Base-by-base conservation (phyloP, 2,113 vertebrate species). In the Rattus norvegicus region DNA sequence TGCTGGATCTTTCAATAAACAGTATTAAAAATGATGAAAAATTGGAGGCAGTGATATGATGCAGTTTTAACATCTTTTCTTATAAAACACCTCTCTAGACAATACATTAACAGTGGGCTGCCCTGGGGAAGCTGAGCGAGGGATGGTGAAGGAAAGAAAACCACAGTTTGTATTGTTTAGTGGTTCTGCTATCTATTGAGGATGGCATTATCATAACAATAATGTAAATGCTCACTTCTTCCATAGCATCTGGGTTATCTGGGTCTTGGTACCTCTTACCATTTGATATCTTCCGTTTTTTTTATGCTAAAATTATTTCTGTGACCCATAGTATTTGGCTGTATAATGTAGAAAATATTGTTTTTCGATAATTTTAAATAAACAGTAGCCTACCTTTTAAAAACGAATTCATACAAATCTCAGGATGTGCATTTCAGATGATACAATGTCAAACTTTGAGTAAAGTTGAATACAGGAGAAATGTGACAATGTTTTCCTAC, bases 401-500 rank as follows among this genome's bases (percentile, higher is more conserved):
- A 76, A 63, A 7, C 67, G 20, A 14, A 19, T 86, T 65, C 28
- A 85, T 70, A 26, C n/a, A 72, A 76, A 72, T 92, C 81, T 20
- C 17, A 72, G 52, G 52, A 52, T 4, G 56, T 20, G 52, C 90
- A 22, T 20, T 89, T 47, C 26, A 77, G 79, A 93, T 80, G 52
- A 13, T 73, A 33, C 2, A 83, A 43, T 72, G 2, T 91, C 14
- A 83, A 91, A 81, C 36, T 67, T 73, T 86, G 65, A 81, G 77
- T 88, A 93, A 83, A 90, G 9, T 77, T 93, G 59, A n/a, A 63
- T 36, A 20, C 52, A 79, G 47, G 19, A 56, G 52, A 54, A 80
- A 22, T 81, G 54, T n/a, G 54, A 63, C 30, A 92, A 95, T 87
- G 86, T 94, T 96, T 87, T 92, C 47, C 11, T 47, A 43, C 14